Percentiles rank a stretch among this genome's conserved stretches.
Evolutionary conservation across 2,113 vertebrate species (phyloP).

Genomic region (Scomber colias): DNA sequence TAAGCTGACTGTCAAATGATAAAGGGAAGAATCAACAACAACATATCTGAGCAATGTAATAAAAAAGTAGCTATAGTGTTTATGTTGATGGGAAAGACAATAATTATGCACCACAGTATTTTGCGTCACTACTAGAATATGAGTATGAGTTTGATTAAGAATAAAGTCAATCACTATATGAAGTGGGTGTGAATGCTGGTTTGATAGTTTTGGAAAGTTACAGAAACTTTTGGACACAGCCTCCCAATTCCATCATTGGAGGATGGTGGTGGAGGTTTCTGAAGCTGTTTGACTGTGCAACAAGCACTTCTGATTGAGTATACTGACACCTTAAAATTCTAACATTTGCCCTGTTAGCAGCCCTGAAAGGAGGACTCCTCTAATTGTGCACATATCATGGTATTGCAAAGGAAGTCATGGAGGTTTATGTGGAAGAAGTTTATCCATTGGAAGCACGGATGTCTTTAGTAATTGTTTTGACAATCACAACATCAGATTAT

Average conservation of each 20-base stretch:
- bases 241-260: too few relatives aligned
- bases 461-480: neutral
- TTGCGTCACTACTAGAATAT: neutral
- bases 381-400: neutral
- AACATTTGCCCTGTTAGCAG: neutral
- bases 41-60: neutral
- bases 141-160: neutral
- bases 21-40: neutral
- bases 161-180: neutral
- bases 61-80: neutral
- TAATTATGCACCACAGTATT: neutral
- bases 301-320: too few relatives aligned
- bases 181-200: too few relatives aligned
- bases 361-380: too few relatives aligned
- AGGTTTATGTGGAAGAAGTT: neutral
- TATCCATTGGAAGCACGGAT: neutral
- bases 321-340: neutral
- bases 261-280: too few relatives aligned
- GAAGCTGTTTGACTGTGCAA: too few relatives aligned
- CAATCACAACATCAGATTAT: too few relatives aligned
- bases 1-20: conserved; percentile 24
- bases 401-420: neutral
- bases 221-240: too few relatives aligned
- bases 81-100: neutral
- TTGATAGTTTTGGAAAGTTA: too few relatives aligned